A percentile compares a stretch with the other conserved stretches of the same genome.
phyloP scores from a whole-genome alignment of 2,113 vertebrate genomes.

The Columbina picui region DNA sequence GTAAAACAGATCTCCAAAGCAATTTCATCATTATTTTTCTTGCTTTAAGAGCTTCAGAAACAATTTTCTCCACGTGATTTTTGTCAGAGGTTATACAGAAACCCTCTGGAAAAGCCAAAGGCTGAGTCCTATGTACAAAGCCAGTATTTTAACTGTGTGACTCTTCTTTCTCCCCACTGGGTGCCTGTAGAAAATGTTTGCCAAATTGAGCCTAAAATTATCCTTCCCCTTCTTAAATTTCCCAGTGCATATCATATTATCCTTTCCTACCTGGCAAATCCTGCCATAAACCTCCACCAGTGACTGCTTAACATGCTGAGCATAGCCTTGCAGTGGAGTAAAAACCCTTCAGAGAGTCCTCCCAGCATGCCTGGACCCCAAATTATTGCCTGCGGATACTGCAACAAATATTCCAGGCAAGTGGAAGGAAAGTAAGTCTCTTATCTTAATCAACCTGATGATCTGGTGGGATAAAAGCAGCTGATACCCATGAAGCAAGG shows the following conservation, averaged over 20 bases:
- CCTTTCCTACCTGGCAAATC: background rate
- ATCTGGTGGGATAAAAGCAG: background rate
- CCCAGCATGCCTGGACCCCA: background rate
- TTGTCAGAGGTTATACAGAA: background rate
- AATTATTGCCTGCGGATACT: background rate
- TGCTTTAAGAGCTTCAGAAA: background rate
- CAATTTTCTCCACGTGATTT: background rate
- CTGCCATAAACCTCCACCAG: background rate
- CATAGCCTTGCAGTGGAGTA: background rate
- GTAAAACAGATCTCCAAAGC: background rate
- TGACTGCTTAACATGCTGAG: background rate
- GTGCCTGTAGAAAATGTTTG: background rate
- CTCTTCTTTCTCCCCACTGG: background rate
- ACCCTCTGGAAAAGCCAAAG: conserved; percentile 38
- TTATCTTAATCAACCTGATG: background rate
- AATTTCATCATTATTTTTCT: background rate
- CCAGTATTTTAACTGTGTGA: background rate
- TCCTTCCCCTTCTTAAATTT: background rate
- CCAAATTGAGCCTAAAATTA: background rate
- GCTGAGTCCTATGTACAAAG: background rate
- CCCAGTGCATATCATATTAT: background rate
- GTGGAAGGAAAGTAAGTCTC: background rate
- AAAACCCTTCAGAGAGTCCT: background rate
- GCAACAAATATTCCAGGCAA: background rate
- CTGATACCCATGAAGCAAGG: background rate